phyloP scores from a whole-genome alignment of 2,888 invertebrate species.

The Epistrophe grossulariae region DNA sequence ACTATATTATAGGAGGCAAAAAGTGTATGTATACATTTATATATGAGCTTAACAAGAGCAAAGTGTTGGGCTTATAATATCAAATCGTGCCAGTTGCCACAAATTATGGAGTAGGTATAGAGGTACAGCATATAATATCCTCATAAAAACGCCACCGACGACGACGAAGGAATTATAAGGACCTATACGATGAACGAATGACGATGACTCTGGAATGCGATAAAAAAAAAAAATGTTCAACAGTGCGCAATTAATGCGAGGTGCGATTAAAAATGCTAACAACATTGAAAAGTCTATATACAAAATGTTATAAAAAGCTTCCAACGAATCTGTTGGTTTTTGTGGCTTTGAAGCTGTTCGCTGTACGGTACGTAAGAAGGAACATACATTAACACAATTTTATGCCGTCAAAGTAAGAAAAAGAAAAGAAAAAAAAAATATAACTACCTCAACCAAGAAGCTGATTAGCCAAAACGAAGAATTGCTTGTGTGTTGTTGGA shows the following conservation, averaged over 20 bases:
- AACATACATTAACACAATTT: slow-evolving; percentile 13
- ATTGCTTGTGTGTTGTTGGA: neutral
- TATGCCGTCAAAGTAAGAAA: neutral
- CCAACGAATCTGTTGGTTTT: slow-evolving; percentile 17
- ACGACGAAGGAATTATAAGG: neutral
- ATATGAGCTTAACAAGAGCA: neutral
- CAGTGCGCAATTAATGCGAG: slow-evolving; percentile 34
- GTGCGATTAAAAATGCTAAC: slow-evolving; percentile 40
- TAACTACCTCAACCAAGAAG: slow-evolving; percentile 2
- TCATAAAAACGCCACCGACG: slow-evolving; percentile 34
- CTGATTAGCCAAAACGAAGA: slow-evolving; percentile 31
- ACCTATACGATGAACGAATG: too few relatives aligned
- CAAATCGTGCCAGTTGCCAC: slow-evolving; percentile 69
- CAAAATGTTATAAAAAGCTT: slow-evolving; percentile 16
- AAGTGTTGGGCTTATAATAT: slow-evolving; percentile 44
- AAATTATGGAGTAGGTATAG: slow-evolving; percentile 53
- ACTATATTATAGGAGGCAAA: neutral
- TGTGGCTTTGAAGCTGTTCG: slow-evolving; percentile 1
- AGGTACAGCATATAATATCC: neutral
- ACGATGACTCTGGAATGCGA: slow-evolving; percentile 36
- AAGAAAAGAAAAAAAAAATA: neutral
- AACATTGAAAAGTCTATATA: neutral
- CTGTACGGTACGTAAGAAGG: slow-evolving; percentile 1
- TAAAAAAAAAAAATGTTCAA: slow-evolving; percentile 40
- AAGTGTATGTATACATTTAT: neutral